Evolutionary conservation across 53 echinoderm and acorn worm species (phyloP), one percentile per base, ranked within the genome.

Genomic region (Apostichopus leukothele): DNA sequence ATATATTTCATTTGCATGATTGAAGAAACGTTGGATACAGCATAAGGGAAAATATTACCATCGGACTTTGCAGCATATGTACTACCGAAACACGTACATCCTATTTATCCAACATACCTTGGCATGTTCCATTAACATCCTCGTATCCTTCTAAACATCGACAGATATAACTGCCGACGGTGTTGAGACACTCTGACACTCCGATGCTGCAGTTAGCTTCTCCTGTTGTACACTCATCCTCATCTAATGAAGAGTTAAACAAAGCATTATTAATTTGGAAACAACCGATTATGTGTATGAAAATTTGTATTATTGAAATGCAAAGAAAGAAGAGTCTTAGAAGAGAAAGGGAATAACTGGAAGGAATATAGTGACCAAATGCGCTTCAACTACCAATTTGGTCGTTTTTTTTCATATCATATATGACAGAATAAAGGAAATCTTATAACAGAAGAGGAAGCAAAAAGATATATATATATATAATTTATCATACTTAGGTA

Each of bases 111-210:
- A 39, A 39, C 39, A 14, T 59, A 89, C 89, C 89, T 79, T 60
- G 22, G 52, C 89, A 89, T n/a, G 50, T 75, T 27, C 79, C 89
- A 27, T 60, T 63, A 16, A 50, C 16, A 39, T 89, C 66, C 9
- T 2, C 66, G 39, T 79, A 89, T 52, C 89, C 89, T 39, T 78
- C 79, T 57, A 50, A 57, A 63, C 89, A 89, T 53, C 63, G 78
- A 16, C 89, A 89, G 16, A 75, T 27, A 19, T 75, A 75, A 19
- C 75, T 75, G 75, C 75, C 75, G 0, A 75, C 75, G 20, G 75
- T 75, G 75, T 75, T 75, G 75, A 75, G 75, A 19, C 75, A 75
- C 75, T 75, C 75, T 4, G 75, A 75, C 20, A 75, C 20, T 18
- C 75, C 75, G 75, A 21, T 19, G 20, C 75, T 75, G 20, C 75